A percentile compares a stretch with the other conserved stretches of the same genome.
Conservation (phyloP, 2,113 vertebrate species). For the Mastomys natalensis region DNA sequence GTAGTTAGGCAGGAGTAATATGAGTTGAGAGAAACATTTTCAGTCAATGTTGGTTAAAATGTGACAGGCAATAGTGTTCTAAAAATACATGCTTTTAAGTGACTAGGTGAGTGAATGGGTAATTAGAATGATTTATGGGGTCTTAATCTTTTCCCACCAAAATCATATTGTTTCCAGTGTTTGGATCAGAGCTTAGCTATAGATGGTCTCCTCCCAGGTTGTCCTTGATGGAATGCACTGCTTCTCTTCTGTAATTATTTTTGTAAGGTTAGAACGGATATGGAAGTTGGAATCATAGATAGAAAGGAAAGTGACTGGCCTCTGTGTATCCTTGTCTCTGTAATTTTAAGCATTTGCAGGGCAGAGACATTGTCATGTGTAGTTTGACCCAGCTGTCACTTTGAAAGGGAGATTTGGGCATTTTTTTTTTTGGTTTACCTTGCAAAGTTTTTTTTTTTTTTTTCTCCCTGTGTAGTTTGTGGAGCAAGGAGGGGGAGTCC, state of each 20-base stretch:
- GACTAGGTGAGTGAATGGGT: neutral
- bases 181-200: neutral
- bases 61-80: neutral
- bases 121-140: neutral
- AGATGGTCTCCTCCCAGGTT: neutral
- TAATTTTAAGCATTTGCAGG: conserved; percentile 15
- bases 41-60: neutral
- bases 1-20: neutral
- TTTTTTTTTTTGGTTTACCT: neutral
- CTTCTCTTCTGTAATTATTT: neutral
- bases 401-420: neutral
- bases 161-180: neutral
- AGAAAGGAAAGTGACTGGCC: neutral
- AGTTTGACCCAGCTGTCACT: neutral
- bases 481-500: rapidly evolving
- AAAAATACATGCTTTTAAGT: conserved; percentile 11
- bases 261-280: neutral
- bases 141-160: neutral
- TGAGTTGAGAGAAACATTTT: neutral
- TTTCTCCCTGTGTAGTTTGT: neutral
- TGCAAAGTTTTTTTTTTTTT: neutral
- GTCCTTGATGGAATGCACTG: neutral
- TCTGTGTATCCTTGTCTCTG: conserved; percentile 13
- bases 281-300: neutral
- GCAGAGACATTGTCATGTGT: neutral